Base-by-base conservation (phyloP, 1,140 invertebrate species). In the Drosophila tsacasi region DNA sequence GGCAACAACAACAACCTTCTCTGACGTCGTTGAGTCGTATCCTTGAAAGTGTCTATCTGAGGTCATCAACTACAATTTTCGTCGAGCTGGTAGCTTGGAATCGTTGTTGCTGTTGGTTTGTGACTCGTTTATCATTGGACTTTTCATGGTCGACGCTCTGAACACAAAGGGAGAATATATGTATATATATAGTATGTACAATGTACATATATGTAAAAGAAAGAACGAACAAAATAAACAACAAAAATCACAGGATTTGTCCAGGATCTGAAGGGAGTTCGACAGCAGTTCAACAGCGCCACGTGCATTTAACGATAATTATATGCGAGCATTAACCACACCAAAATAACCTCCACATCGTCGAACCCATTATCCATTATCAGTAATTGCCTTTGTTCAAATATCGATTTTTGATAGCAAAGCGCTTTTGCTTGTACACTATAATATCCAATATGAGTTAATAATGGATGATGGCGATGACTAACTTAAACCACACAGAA, bases 41-140 rank as follows among this genome's bases (percentile, higher is more conserved):
- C 85, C 85, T 90, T 90, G 85, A 91, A 79, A 76, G 68, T 67
- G 76, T 91, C 86, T 90, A 81, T 90, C 85, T 76, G 85, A 90
- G 85, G 85, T 90, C 86, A 90, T 90, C 85, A 90, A 90, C 81
- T 69, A 90, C 81, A 87, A 83, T 83, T 82, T 86, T 66, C 68
- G 75, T 76, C 44, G 59, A 57, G 83, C 69, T 52, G 35, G 44
- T 52, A 69, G 68, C 27, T 50, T 46, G 50, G 32, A 35, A 32
- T 21, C 62, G 44, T 66, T 68, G 47, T 49, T 54, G 59, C n/a
- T 58, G 59, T 27, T 60, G 64, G 60, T 71, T 71, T 55, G 77
- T 47, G 76, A 79, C 58, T 86, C 63, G 44, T 78, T 77, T 77
- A 76, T 78, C 75, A 76, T 75, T 76, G 75, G 73, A 67, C 57